Evolutionary conservation across 2,797 vertebrate genomes (phyloP).

Genomic region (Myotis pilosus): DNA sequence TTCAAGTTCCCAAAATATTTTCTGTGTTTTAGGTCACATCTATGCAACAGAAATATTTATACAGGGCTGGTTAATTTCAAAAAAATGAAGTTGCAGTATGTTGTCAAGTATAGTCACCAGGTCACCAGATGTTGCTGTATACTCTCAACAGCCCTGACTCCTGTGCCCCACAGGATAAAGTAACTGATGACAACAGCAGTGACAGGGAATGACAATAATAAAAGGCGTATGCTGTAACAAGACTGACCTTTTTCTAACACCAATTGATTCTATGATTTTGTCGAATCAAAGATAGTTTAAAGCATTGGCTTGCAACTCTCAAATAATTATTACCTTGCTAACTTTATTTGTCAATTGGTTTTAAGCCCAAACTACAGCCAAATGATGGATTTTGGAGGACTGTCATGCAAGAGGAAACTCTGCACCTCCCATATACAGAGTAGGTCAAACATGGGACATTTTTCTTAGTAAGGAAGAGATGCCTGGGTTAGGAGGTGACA

Average conservation of each 20-base stretch:
- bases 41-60: not conserved
- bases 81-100: not conserved
- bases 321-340: not conserved
- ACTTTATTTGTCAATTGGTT: not conserved
- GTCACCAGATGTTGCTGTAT: not conserved
- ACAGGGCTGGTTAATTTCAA: not conserved
- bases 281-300: constrained; percentile 15
- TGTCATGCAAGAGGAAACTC: not conserved
- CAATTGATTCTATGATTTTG: not conserved
- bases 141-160: not conserved
- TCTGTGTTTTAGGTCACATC: not conserved
- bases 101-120: not conserved
- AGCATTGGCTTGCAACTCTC: not conserved
- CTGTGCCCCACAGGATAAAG: not conserved
- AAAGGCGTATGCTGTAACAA: not conserved
- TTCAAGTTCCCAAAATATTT: constrained; percentile 11
- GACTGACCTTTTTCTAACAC: not conserved
- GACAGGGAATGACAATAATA: not conserved
- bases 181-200: not conserved
- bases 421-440: not conserved
- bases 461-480: not conserved
- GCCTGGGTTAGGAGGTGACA: not conserved
- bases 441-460: not conserved
- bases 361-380: not conserved
- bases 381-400: not conserved